Evolutionary conservation across 2,113 vertebrate species (phyloP).

Genomic region (Nothobranchius furzeri): DNA sequence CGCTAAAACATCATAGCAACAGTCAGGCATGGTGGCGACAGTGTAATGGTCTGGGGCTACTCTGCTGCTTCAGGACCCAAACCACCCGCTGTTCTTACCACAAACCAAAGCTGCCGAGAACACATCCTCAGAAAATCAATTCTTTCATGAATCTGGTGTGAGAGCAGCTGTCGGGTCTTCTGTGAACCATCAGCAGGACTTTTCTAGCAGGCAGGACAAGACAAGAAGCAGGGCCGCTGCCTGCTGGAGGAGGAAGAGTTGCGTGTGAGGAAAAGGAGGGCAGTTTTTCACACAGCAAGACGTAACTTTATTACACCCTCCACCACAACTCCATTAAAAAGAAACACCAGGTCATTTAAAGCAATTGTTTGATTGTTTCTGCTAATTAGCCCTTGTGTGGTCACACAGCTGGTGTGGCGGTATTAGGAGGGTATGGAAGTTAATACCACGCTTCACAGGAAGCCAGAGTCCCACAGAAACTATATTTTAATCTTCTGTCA

Average conservation of each 20-base stretch:
- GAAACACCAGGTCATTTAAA: slow-evolving; percentile 34
- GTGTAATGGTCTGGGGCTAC: too few species aligned
- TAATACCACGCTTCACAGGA: slow-evolving; percentile 2
- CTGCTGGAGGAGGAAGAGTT: slow-evolving; percentile 36
- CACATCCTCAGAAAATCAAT: too few species aligned
- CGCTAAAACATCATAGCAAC: too few species aligned
- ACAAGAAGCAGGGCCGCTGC: slow-evolving; percentile 48
- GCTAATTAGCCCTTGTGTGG: slow-evolving; percentile 48
- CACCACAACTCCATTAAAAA: slow-evolving; percentile 24
- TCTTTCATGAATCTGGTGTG: neutral
- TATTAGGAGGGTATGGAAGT: slow-evolving; percentile 24
- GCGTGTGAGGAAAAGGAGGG: slow-evolving; percentile 51
- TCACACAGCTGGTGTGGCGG: slow-evolving; percentile 15
- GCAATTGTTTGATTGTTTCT: slow-evolving; percentile 20
- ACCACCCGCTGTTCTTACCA: too few species aligned
- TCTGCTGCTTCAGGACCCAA: too few species aligned
- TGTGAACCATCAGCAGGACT: slow-evolving; percentile 10
- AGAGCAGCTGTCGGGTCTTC: neutral
- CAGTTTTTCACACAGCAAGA: slow-evolving; percentile 13
- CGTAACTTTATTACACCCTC: too few species aligned
- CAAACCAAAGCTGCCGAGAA: too few species aligned
- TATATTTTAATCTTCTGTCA: neutral
- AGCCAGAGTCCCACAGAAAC: neutral
- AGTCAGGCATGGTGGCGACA: too few species aligned
- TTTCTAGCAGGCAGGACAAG: slow-evolving; percentile 8